Evolutionary conservation across 2,113 vertebrate species (phyloP).

Genomic region (Rhabdomys dilectus): DNA sequence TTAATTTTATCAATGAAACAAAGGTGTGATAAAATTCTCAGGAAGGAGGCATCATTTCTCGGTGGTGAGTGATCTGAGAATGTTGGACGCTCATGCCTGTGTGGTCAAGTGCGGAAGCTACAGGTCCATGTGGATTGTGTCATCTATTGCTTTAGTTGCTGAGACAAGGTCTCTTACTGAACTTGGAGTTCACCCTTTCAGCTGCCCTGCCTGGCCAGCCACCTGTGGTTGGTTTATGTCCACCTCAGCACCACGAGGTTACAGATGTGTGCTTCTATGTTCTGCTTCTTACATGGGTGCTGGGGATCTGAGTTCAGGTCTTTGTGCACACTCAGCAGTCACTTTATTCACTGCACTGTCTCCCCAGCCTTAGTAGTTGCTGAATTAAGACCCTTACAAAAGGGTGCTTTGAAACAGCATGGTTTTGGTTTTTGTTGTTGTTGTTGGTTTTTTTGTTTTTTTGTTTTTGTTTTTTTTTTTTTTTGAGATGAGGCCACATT

Average conservation of each 20-base stretch:
- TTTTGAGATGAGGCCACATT: neutral
- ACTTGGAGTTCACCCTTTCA: neutral
- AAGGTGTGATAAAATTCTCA: slow-evolving; percentile 36
- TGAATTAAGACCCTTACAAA: neutral
- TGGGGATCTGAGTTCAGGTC: neutral
- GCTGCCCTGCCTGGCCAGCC: neutral
- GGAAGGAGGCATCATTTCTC: slow-evolving; percentile 17
- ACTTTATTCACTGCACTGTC: no score
- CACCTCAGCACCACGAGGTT: neutral
- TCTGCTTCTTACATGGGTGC: neutral
- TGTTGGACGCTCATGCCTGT: neutral
- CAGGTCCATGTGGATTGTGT: neutral
- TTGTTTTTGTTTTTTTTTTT: no score
- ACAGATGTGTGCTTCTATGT: fast-evolving
- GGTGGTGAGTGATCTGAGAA: neutral
- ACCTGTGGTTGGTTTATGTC: neutral
- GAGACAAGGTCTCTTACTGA: neutral
- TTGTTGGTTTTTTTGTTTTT: neutral
- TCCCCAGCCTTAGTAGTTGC: neutral
- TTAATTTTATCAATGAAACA: slow-evolving; percentile 42
- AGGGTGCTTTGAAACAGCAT: slow-evolving; percentile 13
- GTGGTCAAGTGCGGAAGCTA: neutral
- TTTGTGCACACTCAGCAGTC: neutral
- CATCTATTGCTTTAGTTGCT: neutral
- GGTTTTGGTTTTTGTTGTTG: neutral